Evolutionary conservation across 1,140 invertebrate species (phyloP).

Genomic region (Eubasilissa regina): DNA sequence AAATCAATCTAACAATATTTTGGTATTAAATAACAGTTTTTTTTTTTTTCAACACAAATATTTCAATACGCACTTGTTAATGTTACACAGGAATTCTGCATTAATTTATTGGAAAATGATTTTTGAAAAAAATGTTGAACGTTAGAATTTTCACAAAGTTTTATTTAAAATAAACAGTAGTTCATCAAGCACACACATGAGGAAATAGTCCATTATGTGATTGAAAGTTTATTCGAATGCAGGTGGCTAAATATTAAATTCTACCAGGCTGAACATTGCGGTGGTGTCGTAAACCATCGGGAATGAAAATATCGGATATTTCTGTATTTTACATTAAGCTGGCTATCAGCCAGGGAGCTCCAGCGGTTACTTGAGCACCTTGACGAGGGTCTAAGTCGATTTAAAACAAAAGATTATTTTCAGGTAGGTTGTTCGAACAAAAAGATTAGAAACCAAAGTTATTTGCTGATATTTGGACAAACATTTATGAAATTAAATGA

Average conservation of each 20-base stretch:
- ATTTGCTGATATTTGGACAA: no score
- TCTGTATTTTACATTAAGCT: background rate
- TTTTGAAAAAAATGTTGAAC: background rate
- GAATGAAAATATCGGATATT: conserved; percentile 18
- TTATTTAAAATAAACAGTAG: conserved; percentile 10
- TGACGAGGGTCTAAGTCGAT: no score
- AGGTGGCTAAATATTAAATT: conserved; percentile 30
- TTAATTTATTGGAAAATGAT: background rate
- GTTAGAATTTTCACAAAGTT: background rate
- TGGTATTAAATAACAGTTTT: no score
- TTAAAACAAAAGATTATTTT: no score
- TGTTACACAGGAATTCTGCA: background rate
- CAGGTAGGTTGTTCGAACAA: no score
- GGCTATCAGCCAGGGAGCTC: no score
- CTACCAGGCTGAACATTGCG: conserved; percentile 4
- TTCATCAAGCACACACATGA: background rate
- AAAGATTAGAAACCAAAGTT: no score
- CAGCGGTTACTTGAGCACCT: no score
- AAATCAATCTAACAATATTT: no score
- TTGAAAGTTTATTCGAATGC: conserved; percentile 29
- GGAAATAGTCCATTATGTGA: conserved; percentile 40
- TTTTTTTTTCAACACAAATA: no score
- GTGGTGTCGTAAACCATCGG: background rate
- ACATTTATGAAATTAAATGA: no score
- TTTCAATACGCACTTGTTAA: no score